These are phyloP conservation scores for Zapornia atra DNA, from an alignment of 2,113 vertebrate genomes.

Conservation along the genomic window DNA sequence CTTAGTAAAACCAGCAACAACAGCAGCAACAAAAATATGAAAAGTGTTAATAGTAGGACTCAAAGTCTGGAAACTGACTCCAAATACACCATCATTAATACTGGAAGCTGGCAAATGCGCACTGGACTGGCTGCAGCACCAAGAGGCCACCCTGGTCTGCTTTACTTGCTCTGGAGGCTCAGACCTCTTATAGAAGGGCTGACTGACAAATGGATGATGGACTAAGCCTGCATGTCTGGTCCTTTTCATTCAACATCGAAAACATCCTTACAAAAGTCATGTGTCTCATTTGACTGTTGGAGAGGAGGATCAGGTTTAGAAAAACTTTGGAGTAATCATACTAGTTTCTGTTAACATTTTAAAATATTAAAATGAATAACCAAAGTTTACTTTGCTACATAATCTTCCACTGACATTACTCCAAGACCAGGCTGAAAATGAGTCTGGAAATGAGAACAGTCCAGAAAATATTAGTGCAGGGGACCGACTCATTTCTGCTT, in stretches of 20 bases:
- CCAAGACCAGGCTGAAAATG: background rate
- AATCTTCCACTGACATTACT: background rate
- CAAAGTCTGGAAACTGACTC: background rate
- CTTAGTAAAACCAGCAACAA: background rate
- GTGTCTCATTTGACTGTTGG: background rate
- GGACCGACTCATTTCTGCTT: background rate
- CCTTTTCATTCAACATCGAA: background rate
- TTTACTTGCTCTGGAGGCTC: background rate
- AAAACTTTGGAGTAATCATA: background rate
- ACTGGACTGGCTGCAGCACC: background rate
- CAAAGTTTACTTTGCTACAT: background rate
- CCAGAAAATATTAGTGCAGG: background rate
- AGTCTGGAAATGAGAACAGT: background rate
- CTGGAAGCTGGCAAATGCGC: background rate
- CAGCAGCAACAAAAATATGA: background rate
- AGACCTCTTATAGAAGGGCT: background rate
- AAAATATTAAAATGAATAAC: background rate
- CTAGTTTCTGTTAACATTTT: background rate
- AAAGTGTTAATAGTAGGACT: background rate
- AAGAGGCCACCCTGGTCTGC: background rate
- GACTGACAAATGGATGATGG: background rate
- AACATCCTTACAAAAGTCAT: background rate
- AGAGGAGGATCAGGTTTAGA: background rate
- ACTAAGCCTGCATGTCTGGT: background rate
- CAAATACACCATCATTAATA: background rate